A percentile compares a stretch with the other conserved stretches of the same genome.
phyloP scores from a whole-genome alignment of 2,888 invertebrate species.

The Platynereis dumerilii region DNA sequence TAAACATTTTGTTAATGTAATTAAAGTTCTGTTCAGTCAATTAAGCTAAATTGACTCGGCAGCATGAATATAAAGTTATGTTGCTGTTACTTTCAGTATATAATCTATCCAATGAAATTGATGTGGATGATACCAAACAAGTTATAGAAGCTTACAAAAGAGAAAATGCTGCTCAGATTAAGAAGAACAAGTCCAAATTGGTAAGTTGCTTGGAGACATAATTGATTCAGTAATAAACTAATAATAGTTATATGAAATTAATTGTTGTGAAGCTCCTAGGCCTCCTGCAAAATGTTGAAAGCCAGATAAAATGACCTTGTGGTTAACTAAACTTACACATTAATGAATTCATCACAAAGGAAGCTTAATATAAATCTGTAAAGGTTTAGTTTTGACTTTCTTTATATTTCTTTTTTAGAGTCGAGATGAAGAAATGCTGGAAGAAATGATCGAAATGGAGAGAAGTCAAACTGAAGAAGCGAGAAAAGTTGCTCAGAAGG shows the following conservation, averaged over 20 bases:
- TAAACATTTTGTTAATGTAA: neutral
- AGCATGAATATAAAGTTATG: no score
- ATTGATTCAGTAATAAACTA: neutral
- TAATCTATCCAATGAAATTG: conserved; percentile 88
- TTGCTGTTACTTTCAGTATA: conserved; percentile 76
- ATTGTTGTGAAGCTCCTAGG: no score
- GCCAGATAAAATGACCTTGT: no score
- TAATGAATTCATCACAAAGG: no score
- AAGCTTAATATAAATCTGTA: no score
- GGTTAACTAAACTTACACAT: no score
- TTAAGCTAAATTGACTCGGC: neutral
- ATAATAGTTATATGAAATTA: no score
- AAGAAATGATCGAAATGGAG: conserved; percentile 64
- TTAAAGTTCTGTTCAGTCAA: neutral
- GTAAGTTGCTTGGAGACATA: conserved; percentile 38
- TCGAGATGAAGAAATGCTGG: conserved; percentile 84
- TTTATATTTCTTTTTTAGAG: conserved; percentile 46
- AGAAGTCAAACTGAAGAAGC: conserved; percentile 67
- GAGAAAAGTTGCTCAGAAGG: conserved; percentile 69
- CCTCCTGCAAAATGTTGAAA: no score
- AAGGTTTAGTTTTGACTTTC: no score
- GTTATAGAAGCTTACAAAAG: conserved; percentile 68
- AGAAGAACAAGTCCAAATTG: conserved; percentile 66
- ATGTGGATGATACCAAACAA: conserved; percentile 81
- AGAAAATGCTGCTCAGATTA: conserved; percentile 74